Percentiles rank a stretch among this genome's conserved stretches.
Evolutionary conservation across 2,113 vertebrate species (phyloP).

Genomic region (Psittacula cyanocephala): DNA sequence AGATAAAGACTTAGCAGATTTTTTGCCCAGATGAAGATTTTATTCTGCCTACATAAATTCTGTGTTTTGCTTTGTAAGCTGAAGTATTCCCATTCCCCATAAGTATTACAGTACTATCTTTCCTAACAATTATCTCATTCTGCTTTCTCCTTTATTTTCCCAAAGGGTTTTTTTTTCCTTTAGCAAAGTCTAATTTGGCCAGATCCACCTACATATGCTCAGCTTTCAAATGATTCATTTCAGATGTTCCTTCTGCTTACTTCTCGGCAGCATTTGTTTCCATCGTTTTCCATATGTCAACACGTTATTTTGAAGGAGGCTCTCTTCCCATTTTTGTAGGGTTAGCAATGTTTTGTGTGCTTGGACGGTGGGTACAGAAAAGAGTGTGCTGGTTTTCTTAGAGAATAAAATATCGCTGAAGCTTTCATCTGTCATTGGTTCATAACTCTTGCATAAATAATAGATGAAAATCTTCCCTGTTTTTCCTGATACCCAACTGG

Average conservation of each 20-base stretch:
- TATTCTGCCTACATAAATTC: not conserved
- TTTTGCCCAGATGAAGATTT: not conserved
- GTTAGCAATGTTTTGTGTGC: not conserved
- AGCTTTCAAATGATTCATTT: constrained; percentile 72
- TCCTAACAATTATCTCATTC: constrained; percentile 59
- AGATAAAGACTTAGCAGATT: not conserved
- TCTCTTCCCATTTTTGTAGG: not conserved
- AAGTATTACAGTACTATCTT: constrained; percentile 17
- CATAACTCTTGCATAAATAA: constrained; percentile 9
- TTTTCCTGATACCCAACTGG: not conserved
- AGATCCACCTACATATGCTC: constrained; percentile 67
- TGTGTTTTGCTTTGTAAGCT: not conserved
- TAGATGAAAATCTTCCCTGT: not conserved
- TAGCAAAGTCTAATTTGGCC: constrained; percentile 63
- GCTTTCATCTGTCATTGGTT: not conserved
- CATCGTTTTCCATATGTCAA: constrained; percentile 67
- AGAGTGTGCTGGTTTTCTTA: not conserved
- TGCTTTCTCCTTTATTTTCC: constrained; percentile 41
- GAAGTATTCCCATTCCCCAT: not conserved
- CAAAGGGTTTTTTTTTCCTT: not conserved
- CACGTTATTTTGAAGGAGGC: constrained; percentile 61
- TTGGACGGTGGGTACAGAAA: not conserved
- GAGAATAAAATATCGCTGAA: not conserved
- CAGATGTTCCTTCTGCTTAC: constrained; percentile 70
- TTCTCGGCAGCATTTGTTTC: constrained; percentile 69